phyloP scores from a whole-genome alignment of 2,113 vertebrate genomes.

The Euleptes europaea region DNA sequence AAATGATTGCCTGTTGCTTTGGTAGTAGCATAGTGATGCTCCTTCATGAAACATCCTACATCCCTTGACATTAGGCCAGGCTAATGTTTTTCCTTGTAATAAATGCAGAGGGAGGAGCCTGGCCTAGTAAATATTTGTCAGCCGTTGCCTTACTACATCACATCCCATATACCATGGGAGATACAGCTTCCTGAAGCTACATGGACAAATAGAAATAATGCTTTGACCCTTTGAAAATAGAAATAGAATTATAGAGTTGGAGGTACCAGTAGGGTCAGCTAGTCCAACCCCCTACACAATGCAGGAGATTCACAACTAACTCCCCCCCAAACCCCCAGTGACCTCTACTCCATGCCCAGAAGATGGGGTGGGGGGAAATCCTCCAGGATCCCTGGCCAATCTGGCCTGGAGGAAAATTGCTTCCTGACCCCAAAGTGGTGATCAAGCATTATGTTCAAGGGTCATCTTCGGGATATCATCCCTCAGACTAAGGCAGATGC shows the following conservation, averaged over 20 bases:
- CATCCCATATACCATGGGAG: not conserved
- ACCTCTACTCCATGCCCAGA: too few species aligned
- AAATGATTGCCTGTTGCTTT: not conserved
- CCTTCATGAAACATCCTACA: not conserved
- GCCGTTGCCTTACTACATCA: not conserved
- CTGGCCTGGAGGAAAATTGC: too few species aligned
- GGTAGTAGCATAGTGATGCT: not conserved
- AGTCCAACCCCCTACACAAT: too few species aligned
- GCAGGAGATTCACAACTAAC: too few species aligned
- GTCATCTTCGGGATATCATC: not conserved
- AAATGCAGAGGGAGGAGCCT: not conserved
- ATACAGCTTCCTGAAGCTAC: not conserved
- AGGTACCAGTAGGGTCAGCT: too few species aligned
- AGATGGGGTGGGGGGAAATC: too few species aligned
- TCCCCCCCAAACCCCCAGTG: too few species aligned
- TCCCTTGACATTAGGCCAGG: not conserved
- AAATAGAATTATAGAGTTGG: too few species aligned
- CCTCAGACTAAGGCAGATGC: not conserved
- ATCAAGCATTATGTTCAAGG: not conserved
- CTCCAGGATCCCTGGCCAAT: too few species aligned
- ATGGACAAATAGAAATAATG: not conserved
- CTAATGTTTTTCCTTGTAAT: not conserved
- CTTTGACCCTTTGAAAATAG: not conserved
- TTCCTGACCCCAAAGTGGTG: too few species aligned
- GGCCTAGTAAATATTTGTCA: not conserved